A percentile compares a stretch with the other conserved stretches of the same genome.
These are phyloP conservation scores for Halcyon malimbica DNA, from an alignment of 2,113 vertebrate species.

Conservation along the genomic window DNA sequence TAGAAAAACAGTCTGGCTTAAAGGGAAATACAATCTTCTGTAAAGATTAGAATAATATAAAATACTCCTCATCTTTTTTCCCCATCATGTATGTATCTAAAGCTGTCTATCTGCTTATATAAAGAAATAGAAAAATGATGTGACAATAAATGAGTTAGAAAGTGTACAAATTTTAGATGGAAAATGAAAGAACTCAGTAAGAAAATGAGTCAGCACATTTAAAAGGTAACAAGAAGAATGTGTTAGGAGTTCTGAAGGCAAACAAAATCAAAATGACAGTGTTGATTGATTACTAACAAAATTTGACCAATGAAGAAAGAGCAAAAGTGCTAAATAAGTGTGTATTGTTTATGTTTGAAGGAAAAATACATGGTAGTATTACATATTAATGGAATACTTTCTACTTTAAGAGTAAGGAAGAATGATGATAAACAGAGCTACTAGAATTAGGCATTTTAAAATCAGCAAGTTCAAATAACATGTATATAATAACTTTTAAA, in stretches of 20 bases:
- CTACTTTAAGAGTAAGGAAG: neutral
- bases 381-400: neutral
- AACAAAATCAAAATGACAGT: neutral
- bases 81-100: neutral
- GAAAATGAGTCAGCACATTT: neutral
- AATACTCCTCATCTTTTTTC: neutral
- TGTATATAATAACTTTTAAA: neutral
- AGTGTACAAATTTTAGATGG: neutral
- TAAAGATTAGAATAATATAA: neutral
- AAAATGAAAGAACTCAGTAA: neutral
- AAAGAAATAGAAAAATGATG: neutral
- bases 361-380: neutral
- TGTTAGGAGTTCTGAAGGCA: neutral
- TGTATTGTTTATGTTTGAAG: neutral
- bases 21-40: neutral
- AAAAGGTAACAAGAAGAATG: neutral
- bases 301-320: neutral
- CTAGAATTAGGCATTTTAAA: neutral
- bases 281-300: neutral
- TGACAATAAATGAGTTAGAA: neutral
- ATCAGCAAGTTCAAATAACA: neutral
- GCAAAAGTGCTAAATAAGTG: neutral
- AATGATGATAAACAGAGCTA: neutral
- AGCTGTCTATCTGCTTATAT: neutral
- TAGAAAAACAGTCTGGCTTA: neutral